Percentiles rank a stretch among this genome's conserved stretches.
These are phyloP conservation scores for Mobula hypostoma DNA, from an alignment of 2,113 vertebrate species.

Conservation along the genomic window DNA sequence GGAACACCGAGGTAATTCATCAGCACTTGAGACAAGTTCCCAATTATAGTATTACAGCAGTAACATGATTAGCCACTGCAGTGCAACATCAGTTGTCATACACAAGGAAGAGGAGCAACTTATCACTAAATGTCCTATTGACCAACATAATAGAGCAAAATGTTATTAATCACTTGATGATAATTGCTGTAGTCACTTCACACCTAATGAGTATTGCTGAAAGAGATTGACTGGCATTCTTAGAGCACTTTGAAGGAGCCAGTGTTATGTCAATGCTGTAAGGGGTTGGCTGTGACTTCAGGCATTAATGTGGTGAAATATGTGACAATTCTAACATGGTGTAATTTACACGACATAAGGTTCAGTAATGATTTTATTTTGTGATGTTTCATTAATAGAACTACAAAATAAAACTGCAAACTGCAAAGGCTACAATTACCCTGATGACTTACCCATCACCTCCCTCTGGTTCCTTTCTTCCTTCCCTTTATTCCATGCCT, in stretches of 20 bases:
- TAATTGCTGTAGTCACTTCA: conserved; percentile 3
- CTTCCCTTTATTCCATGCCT: no score
- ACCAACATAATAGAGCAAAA: background rate
- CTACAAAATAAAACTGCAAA: background rate
- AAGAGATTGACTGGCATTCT: background rate
- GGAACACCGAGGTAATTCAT: background rate
- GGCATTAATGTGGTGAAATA: background rate
- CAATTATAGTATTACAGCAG: background rate
- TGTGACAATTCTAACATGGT: background rate
- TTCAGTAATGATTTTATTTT: background rate
- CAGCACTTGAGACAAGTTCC: no score
- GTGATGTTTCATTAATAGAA: background rate
- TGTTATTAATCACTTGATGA: background rate
- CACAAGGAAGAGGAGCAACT: background rate
- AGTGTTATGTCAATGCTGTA: background rate
- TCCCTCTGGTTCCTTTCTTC: no score
- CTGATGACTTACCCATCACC: no score
- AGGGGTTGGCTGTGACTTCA: background rate
- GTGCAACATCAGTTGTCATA: background rate
- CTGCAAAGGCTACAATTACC: no score
- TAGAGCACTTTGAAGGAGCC: background rate
- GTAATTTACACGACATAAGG: background rate
- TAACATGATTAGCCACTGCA: background rate
- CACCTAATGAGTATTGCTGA: background rate
- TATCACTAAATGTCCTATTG: background rate